Conservation (phyloP, 1,140 invertebrate genomes). For the Procambarus clarkii region DNA sequence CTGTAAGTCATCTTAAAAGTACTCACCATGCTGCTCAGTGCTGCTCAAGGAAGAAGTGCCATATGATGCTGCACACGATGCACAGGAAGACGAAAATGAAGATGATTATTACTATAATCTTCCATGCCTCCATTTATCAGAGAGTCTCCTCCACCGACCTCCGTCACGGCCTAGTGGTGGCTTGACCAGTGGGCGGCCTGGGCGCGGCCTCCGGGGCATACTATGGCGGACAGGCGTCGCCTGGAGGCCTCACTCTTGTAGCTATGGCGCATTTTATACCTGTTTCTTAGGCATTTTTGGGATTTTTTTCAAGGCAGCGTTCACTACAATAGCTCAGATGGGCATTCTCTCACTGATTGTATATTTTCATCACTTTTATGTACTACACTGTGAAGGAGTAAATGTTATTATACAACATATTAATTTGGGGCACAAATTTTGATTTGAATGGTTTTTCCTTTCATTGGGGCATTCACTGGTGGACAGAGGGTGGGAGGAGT, state of each 20-base stretch:
- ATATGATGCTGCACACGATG: constrained; percentile 72
- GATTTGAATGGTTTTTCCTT: no score
- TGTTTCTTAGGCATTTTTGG: not conserved
- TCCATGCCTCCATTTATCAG: constrained; percentile 71
- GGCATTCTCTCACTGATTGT: not conserved
- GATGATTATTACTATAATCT: constrained; percentile 70
- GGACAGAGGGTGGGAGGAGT: no score
- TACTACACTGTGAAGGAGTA: not conserved
- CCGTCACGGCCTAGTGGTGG: not conserved
- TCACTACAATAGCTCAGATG: not conserved
- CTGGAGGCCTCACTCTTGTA: not conserved
- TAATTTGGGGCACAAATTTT: no score
- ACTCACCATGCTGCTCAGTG: constrained; percentile 34
- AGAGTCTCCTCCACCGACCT: not conserved
- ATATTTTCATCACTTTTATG: not conserved
- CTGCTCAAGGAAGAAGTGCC: constrained; percentile 72
- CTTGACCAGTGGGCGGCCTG: not conserved
- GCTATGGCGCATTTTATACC: not conserved
- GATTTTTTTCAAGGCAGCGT: not conserved
- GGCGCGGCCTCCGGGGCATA: no score
- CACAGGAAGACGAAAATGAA: constrained; percentile 71
- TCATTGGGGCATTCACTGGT: no score
- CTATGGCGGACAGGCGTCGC: no score
- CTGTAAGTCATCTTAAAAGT: no score
- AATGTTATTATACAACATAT: no score